phyloP scores from a whole-genome alignment of 2,113 vertebrate species.

The Sceloporus tristichus region DNA sequence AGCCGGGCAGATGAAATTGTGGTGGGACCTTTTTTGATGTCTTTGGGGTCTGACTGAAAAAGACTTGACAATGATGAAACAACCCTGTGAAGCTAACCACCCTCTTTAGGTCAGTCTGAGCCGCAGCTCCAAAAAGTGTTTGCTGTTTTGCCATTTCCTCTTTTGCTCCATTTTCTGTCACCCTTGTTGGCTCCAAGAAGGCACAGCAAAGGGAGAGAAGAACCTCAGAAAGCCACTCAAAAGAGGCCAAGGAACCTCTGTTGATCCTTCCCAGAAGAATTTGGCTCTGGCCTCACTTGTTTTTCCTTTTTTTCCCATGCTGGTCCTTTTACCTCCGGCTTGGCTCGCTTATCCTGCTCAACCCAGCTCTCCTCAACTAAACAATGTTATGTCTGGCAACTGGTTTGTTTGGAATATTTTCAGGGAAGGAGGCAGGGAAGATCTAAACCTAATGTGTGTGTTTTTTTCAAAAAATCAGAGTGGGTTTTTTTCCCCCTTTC shows the following conservation, averaged over 20 bases:
- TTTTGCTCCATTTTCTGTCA: background rate
- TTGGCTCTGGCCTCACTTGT: background rate
- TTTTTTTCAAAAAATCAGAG: background rate
- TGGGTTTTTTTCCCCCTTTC: background rate
- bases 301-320: background rate
- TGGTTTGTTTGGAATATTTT: too few relatives aligned
- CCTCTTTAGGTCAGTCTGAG: background rate
- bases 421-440: background rate
- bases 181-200: background rate
- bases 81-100: background rate
- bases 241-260: background rate
- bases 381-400: background rate
- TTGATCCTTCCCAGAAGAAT: background rate
- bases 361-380: too few relatives aligned
- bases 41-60: background rate
- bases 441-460: background rate
- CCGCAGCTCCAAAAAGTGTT: background rate
- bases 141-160: background rate
- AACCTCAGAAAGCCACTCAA: background rate
- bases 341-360: background rate
- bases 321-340: background rate
- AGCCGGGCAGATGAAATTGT: too few relatives aligned
- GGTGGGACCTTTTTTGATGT: background rate
- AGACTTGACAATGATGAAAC: background rate
- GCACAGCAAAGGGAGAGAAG: background rate